Evolutionary conservation across 2,888 invertebrate species (phyloP), one percentile per base, ranked within the genome.

Genomic region (Carcina quercana): DNA sequence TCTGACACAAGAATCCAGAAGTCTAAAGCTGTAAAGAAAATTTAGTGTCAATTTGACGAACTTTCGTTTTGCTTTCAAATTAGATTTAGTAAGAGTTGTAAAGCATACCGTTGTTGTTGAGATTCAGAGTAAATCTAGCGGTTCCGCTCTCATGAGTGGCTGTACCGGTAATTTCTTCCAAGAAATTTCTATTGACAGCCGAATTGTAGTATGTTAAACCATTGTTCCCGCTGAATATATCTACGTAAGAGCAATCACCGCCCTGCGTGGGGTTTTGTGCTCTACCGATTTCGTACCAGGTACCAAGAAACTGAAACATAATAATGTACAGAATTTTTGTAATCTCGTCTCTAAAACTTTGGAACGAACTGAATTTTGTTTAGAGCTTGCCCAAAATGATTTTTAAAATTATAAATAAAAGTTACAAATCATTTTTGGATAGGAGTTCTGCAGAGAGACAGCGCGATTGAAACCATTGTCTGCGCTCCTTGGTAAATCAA

Each of bases 251-350:
- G 35, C 80, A 82, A n/a, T 72, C 70, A 0, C 59, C 64, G 0
- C 36, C 48, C 27, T 54, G 51, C 0, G 34, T 33, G 0, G 38
- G 30, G 13, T 49, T 57, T 6, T 49, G 57, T 0, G 68, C 40
- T 12, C 67, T 54, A 5, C 49, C 40, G 10, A 60, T 35, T 26
- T 73, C 76, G 41, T 60, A 53, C 80, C 79, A 82, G 31, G 29
- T 43, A 22, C 73, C 74, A 24, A 49, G 14, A 34, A 76, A 71
- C 80, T 80, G 44, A 25, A 28, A 42, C 34, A 30, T 40, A 43
- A 28, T 10, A 11, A 15, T n/a, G n/a, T n/a, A n/a, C n/a, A n/a
- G n/a, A n/a, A n/a, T n/a, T n/a, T n/a, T n/a, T n/a, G n/a, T n/a
- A n/a, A n/a, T n/a, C n/a, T n/a, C n/a, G n/a, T n/a, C n/a, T n/a